Conservation (phyloP, 64 coral and sea anemone species). For the Cladopsammia gracilis region DNA sequence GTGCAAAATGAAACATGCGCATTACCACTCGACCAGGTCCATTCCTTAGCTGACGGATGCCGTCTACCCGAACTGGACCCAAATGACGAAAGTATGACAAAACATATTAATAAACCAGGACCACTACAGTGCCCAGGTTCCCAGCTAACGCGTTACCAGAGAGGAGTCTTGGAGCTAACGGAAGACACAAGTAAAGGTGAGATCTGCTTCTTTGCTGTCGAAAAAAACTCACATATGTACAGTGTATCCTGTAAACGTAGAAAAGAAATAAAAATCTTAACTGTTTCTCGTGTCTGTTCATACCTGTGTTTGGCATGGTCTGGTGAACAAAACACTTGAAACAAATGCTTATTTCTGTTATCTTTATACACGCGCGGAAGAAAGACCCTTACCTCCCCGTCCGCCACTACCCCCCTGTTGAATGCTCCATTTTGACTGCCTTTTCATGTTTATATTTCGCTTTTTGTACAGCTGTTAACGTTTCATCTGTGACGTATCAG, state of each 20-base stretch:
- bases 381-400: too few species aligned
- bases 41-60: constrained; percentile 5
- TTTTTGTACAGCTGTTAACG: background rate
- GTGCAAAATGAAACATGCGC: constrained; percentile 10
- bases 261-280: too few species aligned
- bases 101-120: background rate
- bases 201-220: too few species aligned
- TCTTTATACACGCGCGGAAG: too few species aligned
- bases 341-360: too few species aligned
- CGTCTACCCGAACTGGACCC: constrained; percentile 58
- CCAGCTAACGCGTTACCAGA: constrained; percentile 52
- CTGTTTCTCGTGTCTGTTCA: too few species aligned
- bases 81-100: constrained; percentile 16
- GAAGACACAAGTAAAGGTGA: constrained; percentile 26
- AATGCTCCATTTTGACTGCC: too few species aligned
- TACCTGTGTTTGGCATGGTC: too few species aligned
- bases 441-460: background rate
- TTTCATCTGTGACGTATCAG: constrained; percentile 10
- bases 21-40: constrained; percentile 12
- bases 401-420: too few species aligned
- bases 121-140: constrained; percentile 51
- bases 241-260: too few species aligned
- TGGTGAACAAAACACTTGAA: too few species aligned
- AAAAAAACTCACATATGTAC: too few species aligned
- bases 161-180: constrained; percentile 36